Evolutionary conservation across 1,140 invertebrate genomes (phyloP).

Genomic region (Drosophila sproati): DNA sequence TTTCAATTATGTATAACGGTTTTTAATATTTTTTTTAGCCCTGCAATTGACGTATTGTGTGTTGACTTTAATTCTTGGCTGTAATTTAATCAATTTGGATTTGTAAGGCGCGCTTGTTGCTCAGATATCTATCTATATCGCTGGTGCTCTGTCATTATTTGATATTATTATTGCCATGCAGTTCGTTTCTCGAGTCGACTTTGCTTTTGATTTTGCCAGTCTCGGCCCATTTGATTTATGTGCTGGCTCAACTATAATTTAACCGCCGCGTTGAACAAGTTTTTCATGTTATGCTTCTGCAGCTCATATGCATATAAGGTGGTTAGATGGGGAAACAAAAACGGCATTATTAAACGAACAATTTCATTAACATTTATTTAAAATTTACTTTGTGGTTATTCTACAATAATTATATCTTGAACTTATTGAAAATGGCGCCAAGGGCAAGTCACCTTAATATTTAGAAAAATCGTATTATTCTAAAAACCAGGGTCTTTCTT

Average conservation of each 20-base stretch:
- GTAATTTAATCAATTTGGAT: constrained; percentile 46
- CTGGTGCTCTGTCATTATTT: constrained; percentile 40
- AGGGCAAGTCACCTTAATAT: too few species aligned
- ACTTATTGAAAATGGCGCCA: too few species aligned
- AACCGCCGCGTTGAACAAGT: constrained; percentile 26
- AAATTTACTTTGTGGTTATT: too few species aligned
- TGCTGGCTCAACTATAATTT: constrained; percentile 33
- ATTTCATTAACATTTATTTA: too few species aligned
- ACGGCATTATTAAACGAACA: too few species aligned
- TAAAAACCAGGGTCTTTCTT: too few species aligned
- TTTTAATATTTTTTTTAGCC: constrained; percentile 1
- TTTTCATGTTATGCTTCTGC: constrained; percentile 25
- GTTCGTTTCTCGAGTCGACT: constrained; percentile 26
- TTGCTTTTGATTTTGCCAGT: constrained; percentile 11
- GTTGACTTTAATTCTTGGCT: constrained; percentile 32
- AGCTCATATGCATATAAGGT: constrained; percentile 23
- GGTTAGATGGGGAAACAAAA: background rate
- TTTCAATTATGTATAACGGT: background rate
- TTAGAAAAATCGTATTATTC: too few species aligned
- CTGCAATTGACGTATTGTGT: constrained; percentile 22
- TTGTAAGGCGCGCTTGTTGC: constrained; percentile 11
- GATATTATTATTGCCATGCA: constrained; percentile 35
- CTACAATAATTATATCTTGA: too few species aligned
- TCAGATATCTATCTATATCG: constrained; percentile 22
- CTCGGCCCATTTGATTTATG: constrained; percentile 29